These are phyloP conservation scores for Styela clava DNA, from an alignment of 23 tunicate genomes.

Conservation along the genomic window DNA sequence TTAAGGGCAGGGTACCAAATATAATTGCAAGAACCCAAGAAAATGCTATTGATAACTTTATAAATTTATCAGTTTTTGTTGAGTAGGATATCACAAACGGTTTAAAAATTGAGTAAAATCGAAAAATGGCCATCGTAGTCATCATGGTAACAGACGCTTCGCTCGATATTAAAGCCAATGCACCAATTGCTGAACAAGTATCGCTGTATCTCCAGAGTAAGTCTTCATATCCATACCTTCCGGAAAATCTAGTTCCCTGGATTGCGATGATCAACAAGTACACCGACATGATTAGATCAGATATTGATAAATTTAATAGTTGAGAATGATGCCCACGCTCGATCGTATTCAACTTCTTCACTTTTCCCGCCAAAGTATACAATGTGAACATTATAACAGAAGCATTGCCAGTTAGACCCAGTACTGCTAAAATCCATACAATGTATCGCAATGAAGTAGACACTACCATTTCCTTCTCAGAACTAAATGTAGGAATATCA, in stretches of 20 bases:
- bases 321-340: slow-evolving; percentile 31
- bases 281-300: slow-evolving; percentile 59
- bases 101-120: slow-evolving; percentile 41
- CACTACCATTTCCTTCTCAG: slow-evolving; percentile 32
- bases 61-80: neutral
- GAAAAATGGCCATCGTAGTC: slow-evolving; percentile 42
- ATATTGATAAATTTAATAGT: slow-evolving; percentile 36
- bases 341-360: slow-evolving; percentile 16
- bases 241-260: slow-evolving; percentile 26
- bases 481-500: slow-evolving; percentile 43
- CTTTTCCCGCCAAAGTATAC: neutral
- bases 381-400: slow-evolving; percentile 25
- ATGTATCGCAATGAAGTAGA: slow-evolving; percentile 5
- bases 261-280: slow-evolving; percentile 35
- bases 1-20: slow-evolving; percentile 38
- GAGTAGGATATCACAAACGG: slow-evolving; percentile 44
- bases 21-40: slow-evolving; percentile 39
- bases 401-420: slow-evolving; percentile 42
- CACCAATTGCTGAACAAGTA: slow-evolving; percentile 44
- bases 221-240: slow-evolving; percentile 33
- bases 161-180: slow-evolving; percentile 46
- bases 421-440: slow-evolving; percentile 48
- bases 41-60: slow-evolving; percentile 3
- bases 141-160: slow-evolving; percentile 62
- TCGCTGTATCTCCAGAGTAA: slow-evolving; percentile 39